phyloP scores from a whole-genome alignment of 2,797 vertebrate genomes.

The Nyctalus aviator region DNA sequence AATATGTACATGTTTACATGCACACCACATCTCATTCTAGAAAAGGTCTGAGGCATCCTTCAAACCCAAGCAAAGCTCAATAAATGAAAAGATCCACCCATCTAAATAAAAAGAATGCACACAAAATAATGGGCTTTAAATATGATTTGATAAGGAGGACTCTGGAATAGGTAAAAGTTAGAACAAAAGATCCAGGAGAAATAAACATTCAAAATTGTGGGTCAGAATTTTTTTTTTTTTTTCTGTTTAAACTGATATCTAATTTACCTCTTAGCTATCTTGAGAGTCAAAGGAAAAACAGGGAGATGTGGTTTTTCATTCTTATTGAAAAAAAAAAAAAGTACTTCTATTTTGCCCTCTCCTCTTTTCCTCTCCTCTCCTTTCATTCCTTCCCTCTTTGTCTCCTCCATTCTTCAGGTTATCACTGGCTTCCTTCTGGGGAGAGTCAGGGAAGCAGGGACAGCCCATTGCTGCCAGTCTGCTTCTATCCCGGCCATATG shows the following conservation, averaged over 20 bases:
- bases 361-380: too few relatives aligned
- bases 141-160: constrained; percentile 34
- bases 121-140: constrained; percentile 61
- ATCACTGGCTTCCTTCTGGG: constrained; percentile 49
- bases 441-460: constrained; percentile 64
- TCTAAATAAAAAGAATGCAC: background rate
- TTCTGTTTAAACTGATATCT: constrained; percentile 17
- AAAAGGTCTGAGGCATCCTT: constrained; percentile 42
- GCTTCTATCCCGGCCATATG: constrained; percentile 58
- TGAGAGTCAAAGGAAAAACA: background rate
- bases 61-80: constrained; percentile 58
- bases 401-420: background rate
- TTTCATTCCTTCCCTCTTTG: too few relatives aligned
- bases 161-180: background rate
- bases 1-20: background rate
- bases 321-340: constrained; percentile 3
- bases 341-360: background rate
- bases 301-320: constrained; percentile 39
- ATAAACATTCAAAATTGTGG: constrained; percentile 53
- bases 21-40: background rate
- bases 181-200: constrained; percentile 50
- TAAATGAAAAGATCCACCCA: background rate
- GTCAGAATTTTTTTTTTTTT: constrained; percentile 9
- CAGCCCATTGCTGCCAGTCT: constrained; percentile 58
- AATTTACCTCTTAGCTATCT: constrained; percentile 39